Percentiles rank a stretch among this genome's conserved stretches.
Evolutionary conservation across 2,113 vertebrate species (phyloP).

Genomic region (Microcebus jonahi): DNA sequence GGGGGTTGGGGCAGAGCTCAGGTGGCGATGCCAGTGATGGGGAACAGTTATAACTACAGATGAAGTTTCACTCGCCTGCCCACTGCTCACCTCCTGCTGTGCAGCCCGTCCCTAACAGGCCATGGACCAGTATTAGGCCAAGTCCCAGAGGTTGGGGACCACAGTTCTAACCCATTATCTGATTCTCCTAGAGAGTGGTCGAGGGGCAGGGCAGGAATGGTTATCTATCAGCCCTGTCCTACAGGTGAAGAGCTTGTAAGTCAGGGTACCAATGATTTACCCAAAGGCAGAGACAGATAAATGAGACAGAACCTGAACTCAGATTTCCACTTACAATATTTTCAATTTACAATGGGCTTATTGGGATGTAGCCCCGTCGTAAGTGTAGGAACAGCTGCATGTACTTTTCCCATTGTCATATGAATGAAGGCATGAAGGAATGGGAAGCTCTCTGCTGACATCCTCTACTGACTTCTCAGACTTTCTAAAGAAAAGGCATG

Average conservation of each 20-base stretch:
- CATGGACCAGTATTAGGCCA: too few relatives aligned
- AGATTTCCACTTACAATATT: background rate
- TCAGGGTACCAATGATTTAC: background rate
- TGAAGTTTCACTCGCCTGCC: too few relatives aligned
- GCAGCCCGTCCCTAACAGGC: too few relatives aligned
- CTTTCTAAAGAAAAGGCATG: background rate
- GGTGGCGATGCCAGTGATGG: too few relatives aligned
- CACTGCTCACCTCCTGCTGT: too few relatives aligned
- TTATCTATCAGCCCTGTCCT: background rate
- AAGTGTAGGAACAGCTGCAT: background rate
- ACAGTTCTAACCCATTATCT: background rate
- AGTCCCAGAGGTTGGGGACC: too few relatives aligned
- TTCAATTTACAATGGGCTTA: background rate
- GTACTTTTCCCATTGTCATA: background rate
- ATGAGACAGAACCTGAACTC: background rate
- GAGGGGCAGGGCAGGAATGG: background rate
- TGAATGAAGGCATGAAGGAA: background rate
- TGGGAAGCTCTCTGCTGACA: background rate
- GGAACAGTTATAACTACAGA: too few relatives aligned
- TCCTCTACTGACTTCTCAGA: background rate
- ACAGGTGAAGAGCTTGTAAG: background rate
- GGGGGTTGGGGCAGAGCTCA: too few relatives aligned
- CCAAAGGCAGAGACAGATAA: background rate
- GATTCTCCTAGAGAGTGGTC: background rate
- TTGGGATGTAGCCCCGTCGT: background rate